These are phyloP conservation scores for Paratilapia polleni DNA, from an alignment of 2,113 vertebrate genomes.

Conservation along the genomic window DNA sequence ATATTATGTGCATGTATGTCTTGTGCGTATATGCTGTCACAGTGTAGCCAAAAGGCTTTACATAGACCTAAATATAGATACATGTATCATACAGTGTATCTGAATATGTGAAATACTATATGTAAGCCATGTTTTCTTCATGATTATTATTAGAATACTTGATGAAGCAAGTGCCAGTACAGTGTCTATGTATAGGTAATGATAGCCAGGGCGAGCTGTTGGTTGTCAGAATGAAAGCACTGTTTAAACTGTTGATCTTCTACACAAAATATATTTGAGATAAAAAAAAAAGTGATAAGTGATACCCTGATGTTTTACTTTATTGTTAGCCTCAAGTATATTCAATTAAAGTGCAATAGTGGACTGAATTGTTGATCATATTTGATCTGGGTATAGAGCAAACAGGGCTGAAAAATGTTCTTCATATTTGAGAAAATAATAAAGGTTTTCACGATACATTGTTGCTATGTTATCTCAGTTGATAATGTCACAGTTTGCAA, in stretches of 20 bases:
- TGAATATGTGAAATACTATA: neutral
- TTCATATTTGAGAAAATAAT: neutral
- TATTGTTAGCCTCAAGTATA: neutral
- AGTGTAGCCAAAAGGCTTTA: neutral
- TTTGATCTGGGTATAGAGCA: neutral
- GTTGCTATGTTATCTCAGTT: neutral
- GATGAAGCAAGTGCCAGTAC: neutral
- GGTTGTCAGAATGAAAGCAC: neutral
- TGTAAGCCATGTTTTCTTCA: neutral
- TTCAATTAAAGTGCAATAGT: neutral
- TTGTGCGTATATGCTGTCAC: conserved; percentile 21
- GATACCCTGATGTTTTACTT: neutral
- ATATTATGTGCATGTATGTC: conserved; percentile 18
- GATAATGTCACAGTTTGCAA: neutral
- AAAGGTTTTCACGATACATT: neutral
- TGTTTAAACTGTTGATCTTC: neutral
- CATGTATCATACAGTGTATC: neutral
- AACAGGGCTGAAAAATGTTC: neutral
- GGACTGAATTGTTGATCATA: neutral
- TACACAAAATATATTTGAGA: too few species aligned
- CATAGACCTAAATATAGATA: neutral
- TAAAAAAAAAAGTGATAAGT: neutral
- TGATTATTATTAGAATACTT: conserved; percentile 9
- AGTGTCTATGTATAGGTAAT: neutral
- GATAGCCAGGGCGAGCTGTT: neutral